A percentile compares a stretch with the other conserved stretches of the same genome.
phyloP scores from a whole-genome alignment of 2,888 invertebrate genomes.

The Nephrocerus scutellatus region DNA sequence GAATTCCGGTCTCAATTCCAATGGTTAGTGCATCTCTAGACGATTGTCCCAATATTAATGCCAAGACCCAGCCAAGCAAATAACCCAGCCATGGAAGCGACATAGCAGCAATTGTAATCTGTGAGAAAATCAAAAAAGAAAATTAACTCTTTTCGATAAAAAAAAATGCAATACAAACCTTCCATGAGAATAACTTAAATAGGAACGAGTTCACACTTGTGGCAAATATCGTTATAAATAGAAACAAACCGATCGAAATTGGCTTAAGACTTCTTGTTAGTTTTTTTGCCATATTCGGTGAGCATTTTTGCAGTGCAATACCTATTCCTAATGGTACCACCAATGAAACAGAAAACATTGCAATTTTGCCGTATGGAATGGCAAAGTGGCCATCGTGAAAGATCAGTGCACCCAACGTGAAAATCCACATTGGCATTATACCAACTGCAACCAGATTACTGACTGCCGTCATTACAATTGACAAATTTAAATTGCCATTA shows the following conservation, averaged over 20 bases:
- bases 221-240: slow-evolving; percentile 78
- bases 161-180: slow-evolving; percentile 49
- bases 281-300: slow-evolving; percentile 58
- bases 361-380: slow-evolving; percentile 71
- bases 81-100: slow-evolving; percentile 77
- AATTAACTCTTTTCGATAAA: neutral
- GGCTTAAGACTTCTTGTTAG: slow-evolving; percentile 73
- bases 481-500: slow-evolving; percentile 83
- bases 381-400: slow-evolving; percentile 61
- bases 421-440: slow-evolving; percentile 86
- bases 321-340: slow-evolving; percentile 65
- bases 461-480: slow-evolving; percentile 86
- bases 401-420: slow-evolving; percentile 69
- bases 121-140: slow-evolving; percentile 32
- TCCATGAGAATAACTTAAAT: slow-evolving; percentile 75
- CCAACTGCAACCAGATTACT: slow-evolving; percentile 79
- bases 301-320: slow-evolving; percentile 56
- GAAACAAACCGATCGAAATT: slow-evolving; percentile 64
- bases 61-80: slow-evolving; percentile 56
- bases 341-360: slow-evolving; percentile 63
- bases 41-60: slow-evolving; percentile 55
- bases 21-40: slow-evolving; percentile 67
- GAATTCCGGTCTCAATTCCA: slow-evolving; percentile 81
- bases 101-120: slow-evolving; percentile 74
- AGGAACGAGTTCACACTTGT: slow-evolving; percentile 79